Evolutionary conservation across 2,888 invertebrate species (phyloP).

Genomic region (Xestia ashworthii): DNA sequence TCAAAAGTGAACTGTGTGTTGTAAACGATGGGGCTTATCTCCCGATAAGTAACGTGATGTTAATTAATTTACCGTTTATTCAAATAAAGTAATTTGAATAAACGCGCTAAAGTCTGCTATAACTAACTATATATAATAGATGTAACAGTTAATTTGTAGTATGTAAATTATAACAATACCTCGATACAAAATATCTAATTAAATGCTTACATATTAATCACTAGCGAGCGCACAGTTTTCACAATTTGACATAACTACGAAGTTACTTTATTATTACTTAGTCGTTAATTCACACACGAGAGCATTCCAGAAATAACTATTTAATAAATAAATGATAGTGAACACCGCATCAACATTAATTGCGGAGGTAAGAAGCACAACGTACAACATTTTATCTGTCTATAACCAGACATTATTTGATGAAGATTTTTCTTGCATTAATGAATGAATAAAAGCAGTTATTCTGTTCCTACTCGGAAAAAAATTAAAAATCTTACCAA

Average conservation of each 20-base stretch:
- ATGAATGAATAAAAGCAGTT: background rate
- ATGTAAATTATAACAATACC: background rate
- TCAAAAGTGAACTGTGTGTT: conserved; percentile 19
- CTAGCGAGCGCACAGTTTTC: background rate
- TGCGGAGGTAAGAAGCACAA: background rate
- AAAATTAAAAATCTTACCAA: background rate
- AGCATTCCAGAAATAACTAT: background rate
- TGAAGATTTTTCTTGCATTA: background rate
- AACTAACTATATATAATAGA: background rate
- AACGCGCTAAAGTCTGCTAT: background rate
- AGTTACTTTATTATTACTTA: background rate
- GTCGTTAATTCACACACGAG: no score
- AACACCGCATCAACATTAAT: background rate
- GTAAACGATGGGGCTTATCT: background rate
- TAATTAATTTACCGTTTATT: conserved; percentile 12
- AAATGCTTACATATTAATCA: background rate
- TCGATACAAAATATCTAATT: no score
- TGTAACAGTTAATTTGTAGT: background rate
- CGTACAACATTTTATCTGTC: no score
- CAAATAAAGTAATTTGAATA: background rate
- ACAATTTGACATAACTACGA: background rate
- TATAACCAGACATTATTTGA: no score
- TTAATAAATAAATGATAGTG: background rate
- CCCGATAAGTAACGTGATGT: background rate
- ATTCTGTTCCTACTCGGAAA: background rate